These are phyloP conservation scores for Drosophila sturtevanti DNA, from an alignment of 1,140 invertebrate genomes.

Conservation along the genomic window DNA sequence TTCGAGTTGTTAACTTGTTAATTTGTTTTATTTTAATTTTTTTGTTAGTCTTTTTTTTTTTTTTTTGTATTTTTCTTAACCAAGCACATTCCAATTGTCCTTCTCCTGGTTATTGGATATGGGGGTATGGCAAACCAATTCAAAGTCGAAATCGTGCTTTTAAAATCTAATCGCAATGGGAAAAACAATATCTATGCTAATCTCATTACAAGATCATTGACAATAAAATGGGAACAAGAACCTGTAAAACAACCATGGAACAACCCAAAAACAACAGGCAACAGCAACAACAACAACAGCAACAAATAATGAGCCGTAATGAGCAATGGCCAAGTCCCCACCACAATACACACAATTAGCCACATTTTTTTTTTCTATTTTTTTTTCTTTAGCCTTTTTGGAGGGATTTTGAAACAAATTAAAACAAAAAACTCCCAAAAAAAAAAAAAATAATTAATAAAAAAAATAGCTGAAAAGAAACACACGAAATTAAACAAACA, in stretches of 20 bases:
- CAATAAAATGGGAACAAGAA: slow-evolving; percentile 76
- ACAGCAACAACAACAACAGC: slow-evolving; percentile 39
- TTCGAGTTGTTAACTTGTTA: slow-evolving; percentile 1
- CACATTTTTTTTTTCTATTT: slow-evolving; percentile 57
- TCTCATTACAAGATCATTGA: slow-evolving; percentile 77
- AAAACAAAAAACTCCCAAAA: slow-evolving; percentile 60
- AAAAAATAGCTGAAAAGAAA: too few species aligned
- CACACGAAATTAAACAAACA: slow-evolving; percentile 78
- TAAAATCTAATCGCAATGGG: slow-evolving; percentile 74
- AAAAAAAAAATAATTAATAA: slow-evolving; percentile 42
- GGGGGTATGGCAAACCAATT: background rate
- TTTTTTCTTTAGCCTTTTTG: slow-evolving; percentile 28
- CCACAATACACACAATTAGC: slow-evolving; percentile 67
- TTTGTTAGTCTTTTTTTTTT: too few species aligned
- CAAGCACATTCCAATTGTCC: slow-evolving; percentile 59
- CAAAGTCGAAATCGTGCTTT: slow-evolving; percentile 60
- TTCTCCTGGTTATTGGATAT: background rate
- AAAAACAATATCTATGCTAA: slow-evolving; percentile 79
- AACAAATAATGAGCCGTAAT: slow-evolving; percentile 76
- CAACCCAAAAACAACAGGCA: background rate
- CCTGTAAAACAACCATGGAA: slow-evolving; percentile 49
- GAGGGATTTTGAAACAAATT: slow-evolving; percentile 66
- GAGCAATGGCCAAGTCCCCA: slow-evolving; percentile 64
- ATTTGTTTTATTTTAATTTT: background rate
- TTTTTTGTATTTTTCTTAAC: background rate